Evolutionary conservation across 1,140 invertebrate species (phyloP).

Genomic region (Lepidostoma basale): DNA sequence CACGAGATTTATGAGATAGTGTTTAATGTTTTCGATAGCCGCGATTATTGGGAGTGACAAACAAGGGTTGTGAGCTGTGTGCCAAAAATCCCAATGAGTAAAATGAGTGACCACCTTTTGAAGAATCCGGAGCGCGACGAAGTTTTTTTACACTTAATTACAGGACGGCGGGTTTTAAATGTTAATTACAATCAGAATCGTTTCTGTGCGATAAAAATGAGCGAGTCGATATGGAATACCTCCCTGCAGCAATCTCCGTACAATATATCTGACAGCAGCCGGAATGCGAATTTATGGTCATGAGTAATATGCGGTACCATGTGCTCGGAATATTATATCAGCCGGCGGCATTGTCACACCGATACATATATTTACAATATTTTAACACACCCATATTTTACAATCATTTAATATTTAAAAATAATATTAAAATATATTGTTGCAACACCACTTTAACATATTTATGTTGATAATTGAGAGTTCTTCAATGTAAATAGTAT

Average conservation of each 20-base stretch:
- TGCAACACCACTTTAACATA: too few species aligned
- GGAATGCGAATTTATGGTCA: slow-evolving; percentile 40
- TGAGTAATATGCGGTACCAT: slow-evolving; percentile 12
- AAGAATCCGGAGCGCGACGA: neutral
- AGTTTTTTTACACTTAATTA: slow-evolving; percentile 7
- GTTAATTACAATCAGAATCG: neutral
- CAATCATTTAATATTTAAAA: too few species aligned
- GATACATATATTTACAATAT: too few species aligned
- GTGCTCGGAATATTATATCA: slow-evolving; percentile 6
- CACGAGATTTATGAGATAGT: too few species aligned
- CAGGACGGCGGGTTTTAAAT: slow-evolving; percentile 13
- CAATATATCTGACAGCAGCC: slow-evolving; percentile 15
- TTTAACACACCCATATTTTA: too few species aligned
- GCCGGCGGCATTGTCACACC: slow-evolving; percentile 6
- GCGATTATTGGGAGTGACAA: slow-evolving; percentile 2
- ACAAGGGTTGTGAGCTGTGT: neutral
- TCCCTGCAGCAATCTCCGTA: slow-evolving; percentile 8
- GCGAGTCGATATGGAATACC: slow-evolving; percentile 27
- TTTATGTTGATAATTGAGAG: too few species aligned
- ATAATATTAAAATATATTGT: too few species aligned
- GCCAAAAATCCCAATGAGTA: neutral
- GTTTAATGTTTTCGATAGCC: too few species aligned
- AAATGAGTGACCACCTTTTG: neutral
- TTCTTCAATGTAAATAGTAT: too few species aligned
- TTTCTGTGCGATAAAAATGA: neutral